Conservation (phyloP, 92 coral and sea anemone species). For the Zoanthus gigantus region DNA sequence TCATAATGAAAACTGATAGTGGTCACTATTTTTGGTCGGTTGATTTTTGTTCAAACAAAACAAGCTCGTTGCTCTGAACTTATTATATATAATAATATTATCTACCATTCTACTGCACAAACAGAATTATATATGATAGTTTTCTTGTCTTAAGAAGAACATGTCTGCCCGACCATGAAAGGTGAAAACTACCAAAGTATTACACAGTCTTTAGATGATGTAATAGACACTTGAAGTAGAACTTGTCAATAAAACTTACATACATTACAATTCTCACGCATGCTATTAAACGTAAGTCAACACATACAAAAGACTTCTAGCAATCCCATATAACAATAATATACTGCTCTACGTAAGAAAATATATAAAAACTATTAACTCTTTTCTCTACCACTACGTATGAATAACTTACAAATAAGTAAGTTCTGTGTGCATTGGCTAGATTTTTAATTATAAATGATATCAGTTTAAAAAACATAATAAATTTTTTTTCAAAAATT, state of each 20-base stretch:
- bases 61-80: background rate
- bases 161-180: too few species aligned
- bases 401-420: background rate
- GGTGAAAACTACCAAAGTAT: too few species aligned
- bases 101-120: background rate
- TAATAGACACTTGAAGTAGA: too few species aligned
- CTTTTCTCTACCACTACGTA: background rate
- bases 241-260: background rate
- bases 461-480: background rate
- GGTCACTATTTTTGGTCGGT: background rate
- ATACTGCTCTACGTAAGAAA: background rate
- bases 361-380: background rate
- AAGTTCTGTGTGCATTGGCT: background rate
- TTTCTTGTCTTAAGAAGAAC: too few species aligned
- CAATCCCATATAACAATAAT: background rate
- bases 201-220: too few species aligned
- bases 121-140: background rate
- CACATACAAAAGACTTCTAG: background rate
- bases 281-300: background rate
- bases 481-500: background rate
- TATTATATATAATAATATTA: background rate
- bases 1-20: background rate
- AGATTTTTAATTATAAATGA: background rate
- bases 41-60: background rate
- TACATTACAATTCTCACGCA: background rate